Evolutionary conservation across 2,113 vertebrate species (phyloP).

Genomic region (Salvator merianae): DNA sequence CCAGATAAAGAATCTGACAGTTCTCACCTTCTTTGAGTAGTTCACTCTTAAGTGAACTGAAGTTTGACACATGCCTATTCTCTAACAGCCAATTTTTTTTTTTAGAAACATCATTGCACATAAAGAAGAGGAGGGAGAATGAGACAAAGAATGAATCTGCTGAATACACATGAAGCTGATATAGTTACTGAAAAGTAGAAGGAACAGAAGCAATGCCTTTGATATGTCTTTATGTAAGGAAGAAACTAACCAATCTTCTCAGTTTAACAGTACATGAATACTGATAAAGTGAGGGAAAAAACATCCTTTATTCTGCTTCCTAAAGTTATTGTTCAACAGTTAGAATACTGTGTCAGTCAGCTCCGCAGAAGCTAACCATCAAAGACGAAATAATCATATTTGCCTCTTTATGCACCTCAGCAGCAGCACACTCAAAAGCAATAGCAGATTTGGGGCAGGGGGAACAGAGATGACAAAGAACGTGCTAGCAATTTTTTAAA

Average conservation of each 20-base stretch:
- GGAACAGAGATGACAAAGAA: not conserved
- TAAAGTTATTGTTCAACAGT: not conserved
- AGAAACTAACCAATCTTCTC: not conserved
- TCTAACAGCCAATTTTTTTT: too few species aligned
- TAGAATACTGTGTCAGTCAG: too few species aligned
- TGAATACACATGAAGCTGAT: not conserved
- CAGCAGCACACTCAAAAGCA: not conserved
- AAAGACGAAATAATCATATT: too few species aligned
- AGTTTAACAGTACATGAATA: not conserved
- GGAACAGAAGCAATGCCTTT: not conserved
- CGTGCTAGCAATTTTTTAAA: slow-evolving; percentile 16
- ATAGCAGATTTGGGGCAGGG: not conserved
- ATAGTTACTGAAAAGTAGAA: not conserved
- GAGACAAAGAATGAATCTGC: too few species aligned
- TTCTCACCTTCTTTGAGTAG: too few species aligned
- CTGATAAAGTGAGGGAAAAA: not conserved
- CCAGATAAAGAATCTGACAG: too few species aligned
- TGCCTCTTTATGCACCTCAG: too few species aligned
- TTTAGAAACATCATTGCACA: too few species aligned
- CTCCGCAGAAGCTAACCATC: too few species aligned
- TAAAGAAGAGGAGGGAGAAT: too few species aligned
- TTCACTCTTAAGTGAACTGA: too few species aligned
- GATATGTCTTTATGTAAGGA: not conserved
- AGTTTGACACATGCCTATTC: too few species aligned
- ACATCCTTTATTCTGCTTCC: not conserved